Conservation (phyloP, 2,113 vertebrate genomes). For the Amblyopsis rosae region DNA sequence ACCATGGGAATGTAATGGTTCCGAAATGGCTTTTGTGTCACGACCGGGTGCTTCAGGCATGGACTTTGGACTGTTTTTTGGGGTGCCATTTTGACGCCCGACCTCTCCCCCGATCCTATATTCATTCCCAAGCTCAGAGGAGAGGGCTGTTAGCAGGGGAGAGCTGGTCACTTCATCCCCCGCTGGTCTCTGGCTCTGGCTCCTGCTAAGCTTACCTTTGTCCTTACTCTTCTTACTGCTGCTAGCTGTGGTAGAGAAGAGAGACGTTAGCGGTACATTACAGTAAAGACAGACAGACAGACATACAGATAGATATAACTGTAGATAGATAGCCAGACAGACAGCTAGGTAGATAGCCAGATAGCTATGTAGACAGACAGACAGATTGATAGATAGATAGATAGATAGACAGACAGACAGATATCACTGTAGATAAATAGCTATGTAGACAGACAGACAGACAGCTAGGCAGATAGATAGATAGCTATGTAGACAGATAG, state of each 20-base stretch:
- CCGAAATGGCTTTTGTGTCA: not conserved
- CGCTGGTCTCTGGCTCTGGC: constrained; percentile 56
- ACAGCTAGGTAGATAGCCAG: no score
- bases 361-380: no score
- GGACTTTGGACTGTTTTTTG: not conserved
- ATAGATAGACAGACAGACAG: not conserved
- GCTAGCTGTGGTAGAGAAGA: constrained; percentile 12
- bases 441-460: not conserved
- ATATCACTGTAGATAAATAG: no score
- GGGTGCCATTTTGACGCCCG: not conserved
- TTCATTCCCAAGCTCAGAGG: not conserved
- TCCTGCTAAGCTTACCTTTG: constrained; percentile 45
- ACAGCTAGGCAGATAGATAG: not conserved
- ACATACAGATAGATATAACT: not conserved
- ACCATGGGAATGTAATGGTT: not conserved
- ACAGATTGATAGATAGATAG: not conserved
- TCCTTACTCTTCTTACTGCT: constrained; percentile 58
- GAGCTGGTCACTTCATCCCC: constrained; percentile 22
- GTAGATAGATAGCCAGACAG: not conserved
- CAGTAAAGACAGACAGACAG: not conserved
- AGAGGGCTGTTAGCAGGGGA: constrained; percentile 7
- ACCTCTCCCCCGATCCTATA: not conserved
- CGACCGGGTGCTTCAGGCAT: not conserved
- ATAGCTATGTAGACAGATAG: not conserved
- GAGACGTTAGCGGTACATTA: not conserved